phyloP scores from a whole-genome alignment of 2,113 vertebrate species.

The Nesogale talazaci region DNA sequence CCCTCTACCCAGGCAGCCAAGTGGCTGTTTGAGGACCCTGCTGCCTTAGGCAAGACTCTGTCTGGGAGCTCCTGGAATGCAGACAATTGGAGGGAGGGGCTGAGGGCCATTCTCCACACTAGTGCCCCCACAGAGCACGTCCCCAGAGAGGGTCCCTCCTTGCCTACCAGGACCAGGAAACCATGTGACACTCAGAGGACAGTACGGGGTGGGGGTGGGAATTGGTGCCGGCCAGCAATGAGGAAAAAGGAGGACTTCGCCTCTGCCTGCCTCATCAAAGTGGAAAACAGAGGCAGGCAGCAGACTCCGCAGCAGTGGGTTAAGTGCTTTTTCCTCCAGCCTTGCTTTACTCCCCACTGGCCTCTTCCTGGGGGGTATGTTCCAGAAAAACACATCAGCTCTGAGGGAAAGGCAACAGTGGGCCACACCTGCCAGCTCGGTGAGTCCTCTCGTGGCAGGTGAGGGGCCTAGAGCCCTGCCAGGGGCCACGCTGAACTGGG shows the following conservation, averaged over 20 bases:
- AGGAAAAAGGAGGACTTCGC: not conserved
- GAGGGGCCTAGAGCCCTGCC: not conserved
- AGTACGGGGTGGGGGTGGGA: not conserved
- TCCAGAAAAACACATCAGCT: slow-evolving; percentile 44
- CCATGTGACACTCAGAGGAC: not conserved
- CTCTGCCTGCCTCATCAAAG: not conserved
- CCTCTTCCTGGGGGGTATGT: slow-evolving; percentile 46
- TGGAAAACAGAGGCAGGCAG: slow-evolving; percentile 14
- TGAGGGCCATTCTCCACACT: slow-evolving; percentile 25
- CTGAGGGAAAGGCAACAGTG: not conserved
- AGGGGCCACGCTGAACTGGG: not conserved
- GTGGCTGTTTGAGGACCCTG: not conserved
- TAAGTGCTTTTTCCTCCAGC: slow-evolving; percentile 7
- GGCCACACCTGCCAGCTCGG: not conserved
- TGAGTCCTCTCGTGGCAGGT: not conserved
- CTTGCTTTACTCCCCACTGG: not conserved
- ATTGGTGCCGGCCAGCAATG: not conserved
- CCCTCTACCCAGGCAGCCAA: not conserved
- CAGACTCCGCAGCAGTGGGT: not conserved
- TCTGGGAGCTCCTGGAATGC: not conserved
- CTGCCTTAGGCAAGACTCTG: not conserved
- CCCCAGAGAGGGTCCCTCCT: not conserved
- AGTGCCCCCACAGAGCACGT: not conserved
- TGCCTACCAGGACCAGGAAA: not conserved
- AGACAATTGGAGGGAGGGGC: not conserved